A percentile compares a stretch with the other conserved stretches of the same genome.
These are phyloP conservation scores for Mola mola DNA, from an alignment of 2,113 vertebrate genomes.

Conservation along the genomic window DNA sequence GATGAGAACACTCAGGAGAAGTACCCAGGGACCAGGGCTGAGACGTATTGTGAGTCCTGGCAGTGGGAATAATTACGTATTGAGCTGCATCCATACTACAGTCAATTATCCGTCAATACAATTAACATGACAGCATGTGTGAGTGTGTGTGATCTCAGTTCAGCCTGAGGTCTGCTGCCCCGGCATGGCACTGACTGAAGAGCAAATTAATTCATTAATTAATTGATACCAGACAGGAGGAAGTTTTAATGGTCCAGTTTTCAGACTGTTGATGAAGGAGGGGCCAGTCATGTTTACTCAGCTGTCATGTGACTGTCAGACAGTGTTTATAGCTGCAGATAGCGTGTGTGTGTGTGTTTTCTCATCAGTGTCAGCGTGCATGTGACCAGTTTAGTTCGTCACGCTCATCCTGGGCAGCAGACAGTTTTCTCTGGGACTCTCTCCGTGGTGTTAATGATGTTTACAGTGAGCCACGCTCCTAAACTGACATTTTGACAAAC, in stretches of 20 bases:
- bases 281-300: no score
- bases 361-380: background rate
- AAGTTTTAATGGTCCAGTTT: background rate
- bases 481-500: conserved; percentile 43
- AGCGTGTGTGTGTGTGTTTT: background rate
- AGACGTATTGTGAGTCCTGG: background rate
- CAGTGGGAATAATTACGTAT: conserved; percentile 34
- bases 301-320: conserved; percentile 19
- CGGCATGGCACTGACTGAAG: no score
- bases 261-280: no score
- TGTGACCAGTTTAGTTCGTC: conserved; percentile 9
- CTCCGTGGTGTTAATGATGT: conserved; percentile 41
- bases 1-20: background rate
- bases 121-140: conserved; percentile 64
- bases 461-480: conserved; percentile 44
- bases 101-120: conserved; percentile 77
- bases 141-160: conserved; percentile 31
- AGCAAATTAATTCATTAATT: no score
- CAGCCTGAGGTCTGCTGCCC: no score
- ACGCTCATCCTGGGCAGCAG: conserved; percentile 16
- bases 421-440: conserved; percentile 20
- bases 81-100: conserved; percentile 47
- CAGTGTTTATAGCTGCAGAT: conserved; percentile 11
- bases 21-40: background rate
- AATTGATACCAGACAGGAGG: background rate